phyloP scores from a whole-genome alignment of 1,140 invertebrate genomes.

The Drosophila eugracilis region DNA sequence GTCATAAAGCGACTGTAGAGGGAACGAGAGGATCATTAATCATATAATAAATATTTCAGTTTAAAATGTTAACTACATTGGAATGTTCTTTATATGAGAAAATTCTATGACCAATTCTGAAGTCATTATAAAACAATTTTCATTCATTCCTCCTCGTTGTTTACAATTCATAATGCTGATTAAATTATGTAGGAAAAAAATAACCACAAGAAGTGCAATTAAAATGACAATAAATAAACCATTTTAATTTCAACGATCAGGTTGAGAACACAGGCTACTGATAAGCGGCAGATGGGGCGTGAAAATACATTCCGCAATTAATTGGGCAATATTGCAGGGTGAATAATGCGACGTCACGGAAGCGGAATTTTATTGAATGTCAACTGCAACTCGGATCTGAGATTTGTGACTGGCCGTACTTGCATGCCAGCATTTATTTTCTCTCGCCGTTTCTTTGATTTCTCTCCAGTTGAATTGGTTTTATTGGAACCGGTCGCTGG shows the following conservation, averaged over 20 bases:
- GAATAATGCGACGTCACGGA: slow-evolving; percentile 63
- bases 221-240: slow-evolving; percentile 51
- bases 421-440: slow-evolving; percentile 28
- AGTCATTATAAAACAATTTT: background rate
- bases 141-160: background rate
- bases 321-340: slow-evolving; percentile 41
- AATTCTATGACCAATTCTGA: no score
- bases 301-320: slow-evolving; percentile 46
- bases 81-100: no score
- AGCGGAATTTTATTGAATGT: slow-evolving; percentile 29
- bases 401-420: slow-evolving; percentile 6
- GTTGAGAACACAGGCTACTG: slow-evolving; percentile 40
- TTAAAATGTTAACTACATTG: background rate
- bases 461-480: background rate
- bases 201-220: slow-evolving; percentile 11
- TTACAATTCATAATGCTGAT: background rate
- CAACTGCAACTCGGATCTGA: slow-evolving; percentile 8
- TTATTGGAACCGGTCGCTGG: slow-evolving; percentile 25
- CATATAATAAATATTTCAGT: background rate
- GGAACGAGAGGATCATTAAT: background rate
- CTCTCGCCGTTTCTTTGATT: background rate
- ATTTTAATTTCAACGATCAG: slow-evolving; percentile 2
- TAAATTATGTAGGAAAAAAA: background rate
- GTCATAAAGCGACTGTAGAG: slow-evolving; percentile 12
- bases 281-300: slow-evolving; percentile 60